phyloP scores from a whole-genome alignment of 2,113 vertebrate genomes.

The Anguilla japonica region DNA sequence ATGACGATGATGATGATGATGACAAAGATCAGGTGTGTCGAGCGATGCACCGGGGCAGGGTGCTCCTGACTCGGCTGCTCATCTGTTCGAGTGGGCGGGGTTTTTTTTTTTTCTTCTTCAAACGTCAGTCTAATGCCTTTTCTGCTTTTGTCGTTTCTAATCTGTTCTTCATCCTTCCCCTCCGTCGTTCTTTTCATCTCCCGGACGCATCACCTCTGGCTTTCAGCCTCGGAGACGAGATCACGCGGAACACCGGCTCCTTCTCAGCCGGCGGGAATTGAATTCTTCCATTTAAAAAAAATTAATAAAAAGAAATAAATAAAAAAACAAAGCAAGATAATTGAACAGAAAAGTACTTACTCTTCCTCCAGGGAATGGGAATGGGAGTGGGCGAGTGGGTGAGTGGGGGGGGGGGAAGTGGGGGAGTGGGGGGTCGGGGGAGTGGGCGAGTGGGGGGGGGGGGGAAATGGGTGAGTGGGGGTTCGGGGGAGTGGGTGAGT shows the following conservation, averaged over 20 bases:
- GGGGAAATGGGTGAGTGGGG: no score
- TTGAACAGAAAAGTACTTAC: background rate
- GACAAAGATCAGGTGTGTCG: background rate
- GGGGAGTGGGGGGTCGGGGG: no score
- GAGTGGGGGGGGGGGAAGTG: no score
- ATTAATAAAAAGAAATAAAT: no score
- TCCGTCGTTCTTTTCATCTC: background rate
- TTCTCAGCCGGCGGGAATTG: background rate
- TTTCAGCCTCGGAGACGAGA: background rate
- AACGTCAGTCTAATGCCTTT: background rate
- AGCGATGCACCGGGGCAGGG: background rate
- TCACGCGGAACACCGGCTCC: background rate
- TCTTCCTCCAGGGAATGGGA: background rate
- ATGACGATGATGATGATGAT: constrained; percentile 9
- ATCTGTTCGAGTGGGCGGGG: background rate
- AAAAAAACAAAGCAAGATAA: background rate
- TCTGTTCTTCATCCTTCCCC: background rate
- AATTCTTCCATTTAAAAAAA: background rate
- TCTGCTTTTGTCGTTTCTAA: background rate
- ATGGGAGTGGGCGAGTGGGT: no score
- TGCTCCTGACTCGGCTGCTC: background rate
- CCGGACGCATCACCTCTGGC: background rate
- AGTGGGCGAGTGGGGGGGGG: no score
- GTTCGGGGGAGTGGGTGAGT: no score
- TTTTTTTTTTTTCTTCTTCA: background rate